These are phyloP conservation scores for Octodonta nipae DNA, from an alignment of 2,888 invertebrate species.

Conservation along the genomic window DNA sequence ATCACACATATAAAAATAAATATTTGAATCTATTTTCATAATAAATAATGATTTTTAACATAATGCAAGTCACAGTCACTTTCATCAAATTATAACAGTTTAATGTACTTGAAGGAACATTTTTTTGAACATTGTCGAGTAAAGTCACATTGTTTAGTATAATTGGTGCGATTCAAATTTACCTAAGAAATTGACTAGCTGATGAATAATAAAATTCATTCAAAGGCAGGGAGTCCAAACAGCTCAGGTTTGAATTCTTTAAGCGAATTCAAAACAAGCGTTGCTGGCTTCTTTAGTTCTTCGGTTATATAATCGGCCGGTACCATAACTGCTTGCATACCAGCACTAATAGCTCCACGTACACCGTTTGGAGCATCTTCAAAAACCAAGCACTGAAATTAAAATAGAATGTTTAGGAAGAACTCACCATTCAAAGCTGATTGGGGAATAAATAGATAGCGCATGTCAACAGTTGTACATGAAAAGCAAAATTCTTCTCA, in stretches of 20 bases:
- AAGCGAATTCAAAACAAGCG: slow-evolving; percentile 57
- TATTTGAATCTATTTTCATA: too few relatives aligned
- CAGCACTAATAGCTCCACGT: slow-evolving; percentile 59
- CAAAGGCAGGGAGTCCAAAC: slow-evolving; percentile 67
- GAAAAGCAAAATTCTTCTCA: too few relatives aligned
- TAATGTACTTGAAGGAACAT: neutral
- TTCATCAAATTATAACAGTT: neutral
- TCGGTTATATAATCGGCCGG: slow-evolving; percentile 47
- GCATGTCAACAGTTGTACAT: too few relatives aligned
- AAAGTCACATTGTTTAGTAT: neutral
- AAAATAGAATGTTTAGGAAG: neutral
- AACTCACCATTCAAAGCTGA: too few relatives aligned
- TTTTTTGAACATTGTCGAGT: neutral
- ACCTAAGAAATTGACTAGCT: neutral
- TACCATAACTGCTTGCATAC: slow-evolving; percentile 79
- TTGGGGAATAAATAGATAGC: too few relatives aligned
- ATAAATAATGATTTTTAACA: too few relatives aligned
- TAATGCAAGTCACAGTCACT: too few relatives aligned
- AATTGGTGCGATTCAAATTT: neutral
- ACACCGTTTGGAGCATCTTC: slow-evolving; percentile 90
- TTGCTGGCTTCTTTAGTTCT: slow-evolving; percentile 45
- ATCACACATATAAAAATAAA: too few relatives aligned
- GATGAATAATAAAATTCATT: neutral
- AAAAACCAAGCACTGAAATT: slow-evolving; percentile 56
- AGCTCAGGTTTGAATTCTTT: slow-evolving; percentile 69